phyloP scores from a whole-genome alignment of 2,888 invertebrate species.

The Argynnis bischoffii region DNA sequence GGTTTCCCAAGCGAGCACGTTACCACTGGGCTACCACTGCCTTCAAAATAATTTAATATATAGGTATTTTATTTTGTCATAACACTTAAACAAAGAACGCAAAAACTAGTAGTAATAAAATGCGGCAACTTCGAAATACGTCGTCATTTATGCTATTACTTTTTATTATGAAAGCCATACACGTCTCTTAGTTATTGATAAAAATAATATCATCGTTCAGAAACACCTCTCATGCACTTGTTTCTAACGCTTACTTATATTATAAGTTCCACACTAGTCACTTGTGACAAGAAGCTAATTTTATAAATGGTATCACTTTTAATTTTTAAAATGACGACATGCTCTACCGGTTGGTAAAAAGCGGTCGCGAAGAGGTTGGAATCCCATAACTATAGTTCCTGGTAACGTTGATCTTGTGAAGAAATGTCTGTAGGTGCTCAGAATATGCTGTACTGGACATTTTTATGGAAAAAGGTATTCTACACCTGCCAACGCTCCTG shows the following conservation, averaged over 20 bases:
- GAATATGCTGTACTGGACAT: slow-evolving; percentile 61
- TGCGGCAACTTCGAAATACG: no score
- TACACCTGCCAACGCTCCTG: slow-evolving; percentile 62
- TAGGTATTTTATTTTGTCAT: no score
- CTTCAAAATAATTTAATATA: no score
- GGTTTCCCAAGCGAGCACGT: no score
- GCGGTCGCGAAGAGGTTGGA: slow-evolving; percentile 32
- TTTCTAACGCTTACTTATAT: not conserved
- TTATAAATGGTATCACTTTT: slow-evolving; percentile 40
- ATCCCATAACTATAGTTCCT: slow-evolving; percentile 49
- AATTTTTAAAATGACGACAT: slow-evolving; percentile 39
- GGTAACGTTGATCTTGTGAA: slow-evolving; percentile 57
- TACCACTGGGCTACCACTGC: no score
- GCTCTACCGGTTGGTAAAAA: slow-evolving; percentile 34
- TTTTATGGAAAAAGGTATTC: slow-evolving; percentile 49
- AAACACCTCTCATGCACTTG: not conserved
- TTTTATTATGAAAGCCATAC: no score
- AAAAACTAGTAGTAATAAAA: no score
- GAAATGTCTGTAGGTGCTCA: slow-evolving; percentile 54
- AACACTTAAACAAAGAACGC: no score
- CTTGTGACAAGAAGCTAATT: slow-evolving; percentile 30
- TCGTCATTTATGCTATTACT: no score
- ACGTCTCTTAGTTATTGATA: no score
- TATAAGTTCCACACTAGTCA: not conserved
- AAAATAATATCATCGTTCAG: not conserved